Evolutionary conservation across 2,113 vertebrate species (phyloP), one percentile per base, ranked within the genome.

Genomic region (Seriola rivoliana): DNA sequence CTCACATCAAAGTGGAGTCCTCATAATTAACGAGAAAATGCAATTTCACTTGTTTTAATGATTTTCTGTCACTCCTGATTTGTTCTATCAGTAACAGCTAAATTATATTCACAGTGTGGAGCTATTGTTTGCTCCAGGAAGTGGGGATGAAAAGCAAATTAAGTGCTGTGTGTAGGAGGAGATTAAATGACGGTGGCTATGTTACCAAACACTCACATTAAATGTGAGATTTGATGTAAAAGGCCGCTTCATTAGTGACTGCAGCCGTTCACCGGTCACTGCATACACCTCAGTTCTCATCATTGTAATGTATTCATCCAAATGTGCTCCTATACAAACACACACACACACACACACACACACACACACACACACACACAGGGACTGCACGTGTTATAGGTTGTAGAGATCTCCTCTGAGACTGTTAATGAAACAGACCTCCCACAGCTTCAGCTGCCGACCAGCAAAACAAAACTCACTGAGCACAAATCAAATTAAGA

Each of bases 11-110:
- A 54, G 12, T 68, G 21, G 25, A 12, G 13, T 64, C 9, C 2
- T 21, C 9, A 3, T 62, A 70, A 66, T 83, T 65, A 82, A 80
- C 46, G 23, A 73, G 71, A 76, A 38, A 60, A 57, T 8, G 62
- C 54, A 13, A 12, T 67, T 3, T 71, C 14, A 32, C 50, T 62
- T 50, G 54, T 69, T 70, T 72, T 42, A 23, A 52, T 46, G 50
- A 70, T 73, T 86, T 86, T 8, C 40, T 42, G 4, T 48, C 44
- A 40, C 12, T 36, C 48, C 52, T 32, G 21, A 63, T 65, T 82
- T 3, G 6, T 62, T 60, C 52, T n/a, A 29, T 62, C 11, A 54
- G 21, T 46, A 69, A 36, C 63, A 42, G 46, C 32, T 48, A 4
- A 42, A 48, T 46, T 19, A 59, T 59, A 32, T 55, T 70, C 17